These are phyloP conservation scores for Heliconius melpomene DNA, from an alignment of 1,140 invertebrate genomes.

Conservation along the genomic window DNA sequence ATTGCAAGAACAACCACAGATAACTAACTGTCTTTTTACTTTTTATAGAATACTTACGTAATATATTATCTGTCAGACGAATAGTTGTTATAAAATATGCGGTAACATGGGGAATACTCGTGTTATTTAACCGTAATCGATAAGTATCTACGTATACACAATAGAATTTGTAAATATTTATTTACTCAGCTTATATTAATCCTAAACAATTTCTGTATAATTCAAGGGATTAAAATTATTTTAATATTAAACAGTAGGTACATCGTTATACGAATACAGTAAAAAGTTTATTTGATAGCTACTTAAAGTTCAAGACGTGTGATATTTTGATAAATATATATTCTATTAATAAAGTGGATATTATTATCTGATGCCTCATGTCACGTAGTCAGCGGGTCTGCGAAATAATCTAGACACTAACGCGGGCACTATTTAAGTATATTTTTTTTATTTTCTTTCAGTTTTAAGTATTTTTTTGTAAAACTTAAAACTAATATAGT, in stretches of 20 bases:
- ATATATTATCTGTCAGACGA: neutral
- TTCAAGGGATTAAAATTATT: neutral
- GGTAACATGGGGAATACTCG: conserved; percentile 10
- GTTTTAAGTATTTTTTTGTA: neutral
- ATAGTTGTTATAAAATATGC: conserved; percentile 6
- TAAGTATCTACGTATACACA: conserved; percentile 12
- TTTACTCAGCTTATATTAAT: neutral
- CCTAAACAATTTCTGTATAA: neutral
- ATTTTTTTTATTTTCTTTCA: neutral
- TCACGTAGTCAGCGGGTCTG: conserved; percentile 40
- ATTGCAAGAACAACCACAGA: conserved; percentile 22
- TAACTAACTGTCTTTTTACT: conserved; percentile 17
- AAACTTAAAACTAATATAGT: neutral
- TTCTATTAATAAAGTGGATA: conserved; percentile 39
- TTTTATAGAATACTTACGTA: conserved; percentile 12
- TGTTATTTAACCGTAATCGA: neutral
- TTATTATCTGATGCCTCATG: conserved; percentile 33
- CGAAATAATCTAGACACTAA: conserved; percentile 28
- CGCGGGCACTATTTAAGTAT: conserved; percentile 23
- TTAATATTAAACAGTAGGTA: neutral
- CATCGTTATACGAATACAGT: neutral
- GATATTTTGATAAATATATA: conserved; percentile 37
- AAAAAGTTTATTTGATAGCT: conserved; percentile 18
- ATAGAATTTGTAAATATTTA: conserved; percentile 5
- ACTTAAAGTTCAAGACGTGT: conserved; percentile 26